These are phyloP conservation scores for Lytechinus pictus DNA, from an alignment of 35 echinoderm and acorn worm species.

Conservation along the genomic window DNA sequence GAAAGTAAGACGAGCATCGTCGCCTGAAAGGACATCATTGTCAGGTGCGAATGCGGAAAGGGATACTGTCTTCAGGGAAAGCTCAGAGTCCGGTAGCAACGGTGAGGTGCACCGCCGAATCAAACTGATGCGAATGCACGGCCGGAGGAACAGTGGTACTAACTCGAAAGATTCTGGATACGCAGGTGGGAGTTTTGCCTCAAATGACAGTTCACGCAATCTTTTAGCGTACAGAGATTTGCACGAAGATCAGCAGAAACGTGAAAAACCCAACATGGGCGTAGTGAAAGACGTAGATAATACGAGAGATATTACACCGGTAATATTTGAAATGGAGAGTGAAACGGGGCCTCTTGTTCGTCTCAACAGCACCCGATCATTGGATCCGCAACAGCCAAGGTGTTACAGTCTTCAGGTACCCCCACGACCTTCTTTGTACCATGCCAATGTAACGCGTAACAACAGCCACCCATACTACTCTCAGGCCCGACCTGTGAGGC, in stretches of 20 bases:
- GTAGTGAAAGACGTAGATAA: background rate
- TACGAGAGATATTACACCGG: background rate
- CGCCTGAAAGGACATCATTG: slow-evolving; percentile 5
- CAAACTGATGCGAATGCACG: slow-evolving; percentile 28
- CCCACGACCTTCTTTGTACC: background rate
- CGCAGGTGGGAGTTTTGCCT: slow-evolving; percentile 29
- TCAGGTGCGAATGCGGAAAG: background rate
- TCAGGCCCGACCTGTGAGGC: background rate
- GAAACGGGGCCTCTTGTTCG: background rate
- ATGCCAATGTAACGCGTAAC: background rate
- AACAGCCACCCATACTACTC: background rate
- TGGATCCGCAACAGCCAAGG: background rate
- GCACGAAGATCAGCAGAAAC: background rate
- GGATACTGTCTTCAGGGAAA: background rate
- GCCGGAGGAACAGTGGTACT: slow-evolving; percentile 29
- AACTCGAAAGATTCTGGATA: slow-evolving; percentile 39
- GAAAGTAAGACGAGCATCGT: background rate
- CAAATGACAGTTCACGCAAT: slow-evolving; percentile 31
- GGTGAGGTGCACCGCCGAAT: slow-evolving; percentile 16
- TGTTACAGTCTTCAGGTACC: background rate
- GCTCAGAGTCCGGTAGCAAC: slow-evolving; percentile 20
- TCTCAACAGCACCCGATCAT: background rate
- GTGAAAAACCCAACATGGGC: background rate
- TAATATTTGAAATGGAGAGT: slow-evolving; percentile 38
- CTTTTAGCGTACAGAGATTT: slow-evolving; percentile 17